phyloP scores from a whole-genome alignment of 2,113 vertebrate species.

The Trogon surrucura region DNA sequence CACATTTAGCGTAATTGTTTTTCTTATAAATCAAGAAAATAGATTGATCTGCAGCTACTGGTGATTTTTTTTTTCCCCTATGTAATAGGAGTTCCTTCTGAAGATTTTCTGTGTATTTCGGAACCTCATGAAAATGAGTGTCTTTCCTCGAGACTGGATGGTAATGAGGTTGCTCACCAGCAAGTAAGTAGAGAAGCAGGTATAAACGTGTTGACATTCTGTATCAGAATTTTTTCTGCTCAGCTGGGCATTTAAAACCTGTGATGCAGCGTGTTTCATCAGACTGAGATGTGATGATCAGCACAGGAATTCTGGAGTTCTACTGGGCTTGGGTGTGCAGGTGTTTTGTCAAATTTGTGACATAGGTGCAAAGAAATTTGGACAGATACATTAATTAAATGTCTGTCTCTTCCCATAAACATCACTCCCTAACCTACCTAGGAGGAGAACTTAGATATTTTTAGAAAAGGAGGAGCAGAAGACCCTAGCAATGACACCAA shows the following conservation, averaged over 20 bases:
- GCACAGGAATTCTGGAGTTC: background rate
- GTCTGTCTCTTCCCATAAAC: background rate
- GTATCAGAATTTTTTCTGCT: background rate
- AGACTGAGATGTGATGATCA: background rate
- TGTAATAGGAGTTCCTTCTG: slow-evolving; percentile 90
- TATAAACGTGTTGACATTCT: background rate
- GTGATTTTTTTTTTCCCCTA: background rate
- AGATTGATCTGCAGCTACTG: background rate
- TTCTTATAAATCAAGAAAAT: background rate
- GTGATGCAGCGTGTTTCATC: background rate
- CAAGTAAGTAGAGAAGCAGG: slow-evolving; percentile 83
- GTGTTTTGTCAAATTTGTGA: too few species aligned
- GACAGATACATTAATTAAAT: background rate
- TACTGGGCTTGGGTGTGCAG: background rate
- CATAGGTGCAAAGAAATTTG: too few species aligned
- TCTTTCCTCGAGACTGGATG: slow-evolving; percentile 98
- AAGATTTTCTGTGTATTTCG: slow-evolving; percentile 98
- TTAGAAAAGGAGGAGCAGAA: background rate
- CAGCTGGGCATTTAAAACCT: background rate
- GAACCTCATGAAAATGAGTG: slow-evolving; percentile 97
- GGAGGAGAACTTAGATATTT: rapidly evolving
- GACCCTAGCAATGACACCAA: background rate
- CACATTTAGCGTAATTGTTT: background rate
- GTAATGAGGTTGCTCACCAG: slow-evolving; percentile 97
- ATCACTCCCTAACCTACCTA: background rate